A percentile compares a stretch with the other conserved stretches of the same genome.
These are phyloP conservation scores for Macrophya annulata DNA, from an alignment of 2,888 invertebrate genomes.

Conservation along the genomic window DNA sequence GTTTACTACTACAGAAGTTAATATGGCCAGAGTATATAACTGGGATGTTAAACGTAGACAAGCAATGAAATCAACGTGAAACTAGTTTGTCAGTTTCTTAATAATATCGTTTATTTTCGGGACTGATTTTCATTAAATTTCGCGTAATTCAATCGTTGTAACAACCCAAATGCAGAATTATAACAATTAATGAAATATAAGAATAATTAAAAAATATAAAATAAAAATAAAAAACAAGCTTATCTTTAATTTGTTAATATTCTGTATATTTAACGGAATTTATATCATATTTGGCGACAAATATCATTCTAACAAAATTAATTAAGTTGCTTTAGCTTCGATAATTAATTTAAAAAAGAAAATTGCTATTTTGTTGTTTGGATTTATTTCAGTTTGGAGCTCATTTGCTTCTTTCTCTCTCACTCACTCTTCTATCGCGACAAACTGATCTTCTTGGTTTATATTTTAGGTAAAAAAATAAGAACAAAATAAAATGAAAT, in stretches of 20 bases:
- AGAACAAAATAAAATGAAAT: neutral
- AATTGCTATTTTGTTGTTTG: neutral
- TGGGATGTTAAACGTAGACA: constrained; percentile 98
- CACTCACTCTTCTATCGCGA: neutral
- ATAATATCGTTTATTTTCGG: neutral
- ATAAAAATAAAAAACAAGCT: neutral
- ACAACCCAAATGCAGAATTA: neutral
- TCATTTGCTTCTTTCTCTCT: neutral
- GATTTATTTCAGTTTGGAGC: neutral
- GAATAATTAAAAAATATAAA: too few relatives aligned
- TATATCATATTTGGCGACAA: neutral
- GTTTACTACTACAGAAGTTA: constrained; percentile 98
- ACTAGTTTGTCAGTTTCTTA: neutral
- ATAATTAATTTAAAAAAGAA: neutral
- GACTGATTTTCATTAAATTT: neutral
- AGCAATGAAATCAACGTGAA: constrained; percentile 83
- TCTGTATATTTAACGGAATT: neutral
- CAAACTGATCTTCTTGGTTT: neutral
- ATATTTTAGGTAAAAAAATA: neutral
- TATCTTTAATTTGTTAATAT: neutral
- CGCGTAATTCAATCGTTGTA: neutral
- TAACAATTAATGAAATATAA: neutral
- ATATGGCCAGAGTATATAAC: constrained; percentile 99
- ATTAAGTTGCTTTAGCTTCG: neutral
- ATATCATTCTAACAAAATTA: neutral